Evolutionary conservation across 2,888 invertebrate genomes (phyloP).

Genomic region (Cybosia mesomella): DNA sequence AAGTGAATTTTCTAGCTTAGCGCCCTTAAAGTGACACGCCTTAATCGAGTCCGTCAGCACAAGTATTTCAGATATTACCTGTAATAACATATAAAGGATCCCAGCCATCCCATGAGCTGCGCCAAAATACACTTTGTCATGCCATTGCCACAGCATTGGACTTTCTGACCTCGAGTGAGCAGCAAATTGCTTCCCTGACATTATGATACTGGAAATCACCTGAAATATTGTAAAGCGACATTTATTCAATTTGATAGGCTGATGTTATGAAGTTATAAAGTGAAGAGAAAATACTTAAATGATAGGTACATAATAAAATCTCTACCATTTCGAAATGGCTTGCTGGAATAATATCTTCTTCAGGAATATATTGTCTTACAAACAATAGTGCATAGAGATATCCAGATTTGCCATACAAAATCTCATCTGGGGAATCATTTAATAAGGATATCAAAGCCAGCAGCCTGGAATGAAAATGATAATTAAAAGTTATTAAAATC

Average conservation of each 20-base stretch:
- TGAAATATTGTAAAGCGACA: slow-evolving; percentile 57
- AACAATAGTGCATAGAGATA: slow-evolving; percentile 93
- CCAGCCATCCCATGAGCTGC: slow-evolving; percentile 96
- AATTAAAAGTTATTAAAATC: not conserved
- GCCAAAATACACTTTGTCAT: slow-evolving; percentile 94
- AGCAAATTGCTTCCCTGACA: slow-evolving; percentile 89
- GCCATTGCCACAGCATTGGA: slow-evolving; percentile 95
- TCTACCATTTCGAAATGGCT: slow-evolving; percentile 87
- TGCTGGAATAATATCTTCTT: slow-evolving; percentile 86
- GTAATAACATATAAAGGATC: slow-evolving; percentile 93
- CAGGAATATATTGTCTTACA: slow-evolving; percentile 89
- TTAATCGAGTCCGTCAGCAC: not conserved
- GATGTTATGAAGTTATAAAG: not conserved
- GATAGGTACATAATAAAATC: not conserved
- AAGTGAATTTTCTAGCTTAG: too few species aligned
- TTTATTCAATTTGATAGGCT: not conserved
- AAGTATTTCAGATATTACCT: slow-evolving; percentile 80
- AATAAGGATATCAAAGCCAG: slow-evolving; percentile 85
- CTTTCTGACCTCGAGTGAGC: slow-evolving; percentile 81
- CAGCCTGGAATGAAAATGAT: slow-evolving; percentile 80
- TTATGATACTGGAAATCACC: slow-evolving; percentile 88
- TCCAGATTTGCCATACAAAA: slow-evolving; percentile 94
- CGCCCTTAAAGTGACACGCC: too few species aligned
- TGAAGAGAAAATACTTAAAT: not conserved
- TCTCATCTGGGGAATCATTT: slow-evolving; percentile 91